Base-by-base conservation (phyloP, 1,140 invertebrate species). In the Philopotamus ludificatus region DNA sequence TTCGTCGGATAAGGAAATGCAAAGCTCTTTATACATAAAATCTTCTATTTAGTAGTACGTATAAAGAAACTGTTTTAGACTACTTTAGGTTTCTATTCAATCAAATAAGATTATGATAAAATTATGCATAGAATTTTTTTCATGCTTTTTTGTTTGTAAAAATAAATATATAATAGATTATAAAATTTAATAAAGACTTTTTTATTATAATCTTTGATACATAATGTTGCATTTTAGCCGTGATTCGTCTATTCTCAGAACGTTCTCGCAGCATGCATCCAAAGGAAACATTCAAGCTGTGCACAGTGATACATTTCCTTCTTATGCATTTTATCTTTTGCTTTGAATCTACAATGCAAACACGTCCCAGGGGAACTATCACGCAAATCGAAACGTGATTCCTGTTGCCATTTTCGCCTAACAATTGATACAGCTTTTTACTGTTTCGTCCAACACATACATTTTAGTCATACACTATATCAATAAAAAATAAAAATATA, bases 341-440 rank as follows among this genome's bases (percentile, higher is more conserved):
- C 45, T 67, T 63, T 67, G 66, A 45, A 68, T 68, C 63, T 50
- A 61, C 57, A 65, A 68, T 68, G 67, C 47, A 47, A 47, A 65
- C 67, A 68, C 67, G 67, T 62, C 63, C 45, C 63, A 18, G 25
- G 67, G 39, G 59, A 63, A 60, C 63, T 59, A 63, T 69, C 64
- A 42, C 20, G 51, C 39, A 44, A 61, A 63, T 62, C 51, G 51
- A 54, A 59, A 69, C 67, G 63, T 63, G 67, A 66, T 69, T 66
- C 66, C 39, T 18, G 53, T 58, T 47, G 15, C 18, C 53, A 18
- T 10, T 34, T 15, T 23, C 51, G 20, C 28, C n/a, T 21, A 26
- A 3, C 22, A 51, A 51, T 47, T 47, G 44, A 47, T 47, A 47
- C 4, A 12, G 44, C 10, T 20, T 20, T 15, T 47, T 47, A 47